A percentile compares a stretch with the other conserved stretches of the same genome.
These are phyloP conservation scores for Lepidothrix coronata DNA, from an alignment of 2,113 vertebrate genomes.

Conservation along the genomic window DNA sequence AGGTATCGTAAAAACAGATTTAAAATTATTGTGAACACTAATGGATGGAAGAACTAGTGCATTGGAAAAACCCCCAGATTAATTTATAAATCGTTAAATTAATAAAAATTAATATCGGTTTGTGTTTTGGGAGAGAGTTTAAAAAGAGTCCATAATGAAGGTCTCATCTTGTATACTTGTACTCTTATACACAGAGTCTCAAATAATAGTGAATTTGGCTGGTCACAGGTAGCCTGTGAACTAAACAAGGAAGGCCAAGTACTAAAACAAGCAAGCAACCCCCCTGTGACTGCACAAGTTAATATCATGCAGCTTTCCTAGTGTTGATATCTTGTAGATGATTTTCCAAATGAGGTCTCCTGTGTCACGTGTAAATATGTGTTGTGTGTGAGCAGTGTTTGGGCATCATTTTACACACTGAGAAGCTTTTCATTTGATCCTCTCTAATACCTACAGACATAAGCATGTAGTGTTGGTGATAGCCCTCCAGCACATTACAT, in stretches of 20 bases:
- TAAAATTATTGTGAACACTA: background rate
- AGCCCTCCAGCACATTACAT: background rate
- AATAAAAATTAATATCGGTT: background rate
- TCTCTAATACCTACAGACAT: background rate
- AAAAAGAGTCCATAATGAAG: background rate
- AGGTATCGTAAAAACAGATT: background rate
- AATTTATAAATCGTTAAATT: background rate
- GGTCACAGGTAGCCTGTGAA: background rate
- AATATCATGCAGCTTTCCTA: background rate
- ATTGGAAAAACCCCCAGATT: background rate
- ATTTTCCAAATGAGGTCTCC: background rate
- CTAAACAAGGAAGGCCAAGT: background rate
- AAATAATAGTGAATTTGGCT: background rate
- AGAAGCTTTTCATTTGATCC: background rate
- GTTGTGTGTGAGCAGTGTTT: background rate
- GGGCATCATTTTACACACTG: background rate
- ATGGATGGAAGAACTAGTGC: background rate
- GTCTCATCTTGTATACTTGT: background rate
- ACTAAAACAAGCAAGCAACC: background rate
- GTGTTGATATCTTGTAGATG: background rate
- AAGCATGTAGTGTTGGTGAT: background rate
- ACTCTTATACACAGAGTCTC: background rate
- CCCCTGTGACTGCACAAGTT: background rate
- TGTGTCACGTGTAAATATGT: background rate
- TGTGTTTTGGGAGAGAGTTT: background rate